These are phyloP conservation scores for Charaxes varanes DNA, from an alignment of 1,140 invertebrate genomes.

Conservation along the genomic window DNA sequence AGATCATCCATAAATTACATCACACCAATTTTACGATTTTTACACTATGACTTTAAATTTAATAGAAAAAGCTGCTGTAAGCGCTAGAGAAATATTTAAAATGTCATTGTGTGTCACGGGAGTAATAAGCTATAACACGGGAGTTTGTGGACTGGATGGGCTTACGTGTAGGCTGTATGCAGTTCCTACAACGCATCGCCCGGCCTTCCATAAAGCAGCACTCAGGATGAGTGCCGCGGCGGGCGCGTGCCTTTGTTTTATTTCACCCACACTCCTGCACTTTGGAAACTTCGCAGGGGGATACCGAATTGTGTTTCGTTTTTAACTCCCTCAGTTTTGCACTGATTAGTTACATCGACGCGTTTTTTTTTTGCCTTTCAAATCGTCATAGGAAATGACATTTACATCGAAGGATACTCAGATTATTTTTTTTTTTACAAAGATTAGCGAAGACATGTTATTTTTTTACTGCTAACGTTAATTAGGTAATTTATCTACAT, in stretches of 20 bases:
- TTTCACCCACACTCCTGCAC: slow-evolving; percentile 63
- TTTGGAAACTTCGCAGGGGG: slow-evolving; percentile 65
- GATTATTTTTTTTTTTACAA: too few relatives aligned
- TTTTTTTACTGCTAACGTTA: too few relatives aligned
- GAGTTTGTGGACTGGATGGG: slow-evolving; percentile 27
- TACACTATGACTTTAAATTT: too few relatives aligned
- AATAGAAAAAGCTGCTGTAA: too few relatives aligned
- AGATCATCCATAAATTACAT: too few relatives aligned
- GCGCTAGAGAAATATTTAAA: slow-evolving; percentile 8
- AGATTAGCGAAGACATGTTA: too few relatives aligned
- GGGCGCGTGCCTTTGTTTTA: slow-evolving; percentile 68
- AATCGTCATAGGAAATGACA: too few relatives aligned
- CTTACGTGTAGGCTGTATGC: slow-evolving; percentile 31
- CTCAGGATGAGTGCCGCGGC: slow-evolving; percentile 65
- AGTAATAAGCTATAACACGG: slow-evolving; percentile 20
- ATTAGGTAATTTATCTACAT: too few relatives aligned
- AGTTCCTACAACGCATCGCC: slow-evolving; percentile 60
- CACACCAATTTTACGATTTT: too few relatives aligned
- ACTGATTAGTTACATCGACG: slow-evolving; percentile 40
- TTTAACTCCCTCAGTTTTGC: slow-evolving; percentile 41
- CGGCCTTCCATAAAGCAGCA: slow-evolving; percentile 65
- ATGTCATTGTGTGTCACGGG: slow-evolving; percentile 14
- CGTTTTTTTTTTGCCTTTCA: too few relatives aligned
- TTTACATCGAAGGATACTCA: too few relatives aligned
- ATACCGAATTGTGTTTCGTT: slow-evolving; percentile 62